phyloP scores from a whole-genome alignment of 2,797 vertebrate genomes.

The Crocidura indochinensis region DNA sequence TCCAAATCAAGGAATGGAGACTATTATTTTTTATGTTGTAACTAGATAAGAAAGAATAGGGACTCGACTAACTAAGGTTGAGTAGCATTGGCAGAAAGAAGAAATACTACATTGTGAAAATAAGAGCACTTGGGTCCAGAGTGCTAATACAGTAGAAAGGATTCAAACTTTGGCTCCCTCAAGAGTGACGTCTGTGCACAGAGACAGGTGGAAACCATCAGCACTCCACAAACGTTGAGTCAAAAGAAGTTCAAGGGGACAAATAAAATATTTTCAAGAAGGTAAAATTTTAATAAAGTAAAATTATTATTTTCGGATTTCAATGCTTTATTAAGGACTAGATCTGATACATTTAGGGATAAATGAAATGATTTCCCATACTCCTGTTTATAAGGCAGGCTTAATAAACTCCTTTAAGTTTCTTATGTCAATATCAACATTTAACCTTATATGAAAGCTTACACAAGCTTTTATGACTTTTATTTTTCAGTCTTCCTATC shows the following conservation, averaged over 20 bases:
- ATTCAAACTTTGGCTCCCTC: background rate
- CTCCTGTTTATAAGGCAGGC: background rate
- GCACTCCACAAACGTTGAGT: too few relatives aligned
- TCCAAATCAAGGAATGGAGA: background rate
- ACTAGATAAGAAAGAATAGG: background rate
- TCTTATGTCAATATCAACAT: background rate
- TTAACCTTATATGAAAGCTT: background rate
- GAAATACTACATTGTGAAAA: background rate
- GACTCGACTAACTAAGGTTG: background rate
- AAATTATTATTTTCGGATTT: too few relatives aligned
- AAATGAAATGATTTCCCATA: background rate
- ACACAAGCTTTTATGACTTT: background rate
- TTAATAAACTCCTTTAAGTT: background rate
- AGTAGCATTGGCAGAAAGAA: background rate
- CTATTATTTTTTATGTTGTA: background rate
- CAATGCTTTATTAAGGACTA: too few relatives aligned
- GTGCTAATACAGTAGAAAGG: background rate
- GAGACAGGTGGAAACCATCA: too few relatives aligned
- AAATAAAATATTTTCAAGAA: too few relatives aligned
- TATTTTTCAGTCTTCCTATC: background rate
- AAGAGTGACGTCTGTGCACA: too few relatives aligned
- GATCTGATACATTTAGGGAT: too few relatives aligned
- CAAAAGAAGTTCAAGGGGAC: too few relatives aligned
- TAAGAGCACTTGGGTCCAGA: background rate
- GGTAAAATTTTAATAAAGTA: too few relatives aligned